These are phyloP conservation scores for Dione juno DNA, from an alignment of 2,888 invertebrate genomes.

Conservation along the genomic window DNA sequence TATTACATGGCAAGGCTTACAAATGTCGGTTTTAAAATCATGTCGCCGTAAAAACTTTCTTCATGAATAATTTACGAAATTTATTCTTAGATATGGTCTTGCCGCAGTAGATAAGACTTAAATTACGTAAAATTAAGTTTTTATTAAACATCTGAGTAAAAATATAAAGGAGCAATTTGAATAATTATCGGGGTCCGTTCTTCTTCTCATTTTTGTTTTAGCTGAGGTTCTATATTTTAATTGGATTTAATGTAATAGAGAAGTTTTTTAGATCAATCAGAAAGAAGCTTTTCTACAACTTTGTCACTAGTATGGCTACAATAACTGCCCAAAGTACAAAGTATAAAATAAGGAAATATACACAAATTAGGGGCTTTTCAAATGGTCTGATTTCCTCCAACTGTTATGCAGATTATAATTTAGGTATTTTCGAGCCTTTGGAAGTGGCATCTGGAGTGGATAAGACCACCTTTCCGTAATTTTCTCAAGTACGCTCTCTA, in stretches of 20 bases:
- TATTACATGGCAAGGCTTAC: conserved; percentile 64
- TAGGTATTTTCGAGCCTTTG: conserved; percentile 40
- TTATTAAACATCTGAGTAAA: conserved; percentile 75
- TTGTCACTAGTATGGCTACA: neutral
- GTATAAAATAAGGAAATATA: conserved; percentile 8
- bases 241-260: conserved; percentile 19
- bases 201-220: conserved; percentile 55
- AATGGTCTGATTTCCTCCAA: conserved; percentile 34
- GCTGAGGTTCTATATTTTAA: conserved; percentile 55
- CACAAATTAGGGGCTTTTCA: conserved; percentile 26
- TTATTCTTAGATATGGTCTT: conserved; percentile 80
- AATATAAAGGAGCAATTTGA: conserved; percentile 75
- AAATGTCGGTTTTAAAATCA: conserved; percentile 82
- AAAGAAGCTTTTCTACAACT: too few species aligned
- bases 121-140: conserved; percentile 78
- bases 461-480: conserved; percentile 77
- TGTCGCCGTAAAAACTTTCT: conserved; percentile 81
- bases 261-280: neutral
- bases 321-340: neutral
- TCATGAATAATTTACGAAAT: conserved; percentile 83
- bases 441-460: conserved; percentile 60
- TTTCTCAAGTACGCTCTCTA: conserved; percentile 76
- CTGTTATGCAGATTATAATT: conserved; percentile 39
- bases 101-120: conserved; percentile 79
- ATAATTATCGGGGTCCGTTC: conserved; percentile 67